Conservation (phyloP, 2,113 vertebrate genomes). For the Brachionichthys hirsutus region DNA sequence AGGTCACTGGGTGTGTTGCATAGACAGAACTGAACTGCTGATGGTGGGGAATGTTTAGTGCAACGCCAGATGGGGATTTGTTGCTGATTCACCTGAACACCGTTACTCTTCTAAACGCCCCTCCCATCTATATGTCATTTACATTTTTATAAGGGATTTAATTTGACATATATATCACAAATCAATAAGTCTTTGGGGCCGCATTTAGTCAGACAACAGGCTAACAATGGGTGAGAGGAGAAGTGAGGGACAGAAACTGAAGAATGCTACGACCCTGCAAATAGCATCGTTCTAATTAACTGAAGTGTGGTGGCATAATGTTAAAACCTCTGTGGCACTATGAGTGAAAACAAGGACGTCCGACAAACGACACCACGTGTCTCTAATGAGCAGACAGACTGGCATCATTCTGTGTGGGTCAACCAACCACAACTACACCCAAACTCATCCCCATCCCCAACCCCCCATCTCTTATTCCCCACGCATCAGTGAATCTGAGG, state of each 20-base stretch:
- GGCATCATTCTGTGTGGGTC: slow-evolving; percentile 56
- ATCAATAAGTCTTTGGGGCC: slow-evolving; percentile 32
- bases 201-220: neutral
- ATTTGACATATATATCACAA: slow-evolving; percentile 1
- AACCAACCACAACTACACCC: slow-evolving; percentile 35
- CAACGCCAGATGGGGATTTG: slow-evolving; percentile 31
- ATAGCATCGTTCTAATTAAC: too few species aligned
- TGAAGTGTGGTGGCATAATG: neutral
- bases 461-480: slow-evolving; percentile 42
- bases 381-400: slow-evolving; percentile 2
- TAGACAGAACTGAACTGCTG: slow-evolving; percentile 66
- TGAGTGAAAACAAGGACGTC: neutral
- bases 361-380: slow-evolving; percentile 4
- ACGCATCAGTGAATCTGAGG: slow-evolving; percentile 51
- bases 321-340: neutral
- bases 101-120: slow-evolving; percentile 10
- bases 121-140: slow-evolving; percentile 14
- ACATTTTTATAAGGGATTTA: slow-evolving; percentile 48
- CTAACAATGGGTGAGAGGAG: neutral
- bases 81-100: slow-evolving; percentile 25
- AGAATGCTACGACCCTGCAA: neutral
- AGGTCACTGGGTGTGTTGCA: slow-evolving; percentile 59
- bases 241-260: neutral
- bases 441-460: slow-evolving; percentile 43
- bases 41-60: slow-evolving; percentile 30